Base-by-base conservation (phyloP, 2,113 vertebrate species). In the Dunckerocampus dactyliophorus region DNA sequence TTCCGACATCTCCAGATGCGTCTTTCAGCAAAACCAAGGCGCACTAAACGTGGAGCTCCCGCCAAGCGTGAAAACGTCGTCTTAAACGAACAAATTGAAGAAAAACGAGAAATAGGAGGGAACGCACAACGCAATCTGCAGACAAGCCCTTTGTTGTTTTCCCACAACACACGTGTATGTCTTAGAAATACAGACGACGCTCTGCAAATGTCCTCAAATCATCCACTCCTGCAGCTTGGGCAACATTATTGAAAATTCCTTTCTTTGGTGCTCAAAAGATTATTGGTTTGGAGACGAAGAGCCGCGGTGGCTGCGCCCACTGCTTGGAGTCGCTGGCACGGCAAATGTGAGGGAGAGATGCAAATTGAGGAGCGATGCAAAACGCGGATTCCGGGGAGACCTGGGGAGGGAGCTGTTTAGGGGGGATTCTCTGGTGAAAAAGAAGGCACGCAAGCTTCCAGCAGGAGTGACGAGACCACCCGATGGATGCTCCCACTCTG, bases 1-100 rank as follows among this genome's bases (percentile, higher is more conserved):
- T 87, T 97, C 94, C 85, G 95, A 97, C 95, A 96, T 97, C 77
- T 88, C 86, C 84, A 83, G 75, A 81, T 66, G 83, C 82, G 83
- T 83, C 87, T 90, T 78, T 75, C 72, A 76, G 45, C 14, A 45
- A 59, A 77, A 74, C 69, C 73, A 66, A 76, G 75, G 81, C 79
- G 82, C 85, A 81, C 70, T 22, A 67, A 79, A 79, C 59, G 64
- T 43, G 56, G 13, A 71, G 71, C 63, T 59, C 58, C 77, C 53
- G 71, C 69, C 79, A 71, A 75, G 59, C 69, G 53, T 60, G 11
- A 67, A 69, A 48, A 46, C 34, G 55, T 59, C 42, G 74, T 79
- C 57, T 67, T 24, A 37, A 50, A 59, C 63, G 65, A 69, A 75
- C 14, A 19, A 47, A 19, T 31, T 1, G 22, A 47, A 47, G 54